Evolutionary conservation across 2,113 vertebrate genomes (phyloP), one percentile per base, ranked within the genome.

Genomic region (Colossoma macropomum): DNA sequence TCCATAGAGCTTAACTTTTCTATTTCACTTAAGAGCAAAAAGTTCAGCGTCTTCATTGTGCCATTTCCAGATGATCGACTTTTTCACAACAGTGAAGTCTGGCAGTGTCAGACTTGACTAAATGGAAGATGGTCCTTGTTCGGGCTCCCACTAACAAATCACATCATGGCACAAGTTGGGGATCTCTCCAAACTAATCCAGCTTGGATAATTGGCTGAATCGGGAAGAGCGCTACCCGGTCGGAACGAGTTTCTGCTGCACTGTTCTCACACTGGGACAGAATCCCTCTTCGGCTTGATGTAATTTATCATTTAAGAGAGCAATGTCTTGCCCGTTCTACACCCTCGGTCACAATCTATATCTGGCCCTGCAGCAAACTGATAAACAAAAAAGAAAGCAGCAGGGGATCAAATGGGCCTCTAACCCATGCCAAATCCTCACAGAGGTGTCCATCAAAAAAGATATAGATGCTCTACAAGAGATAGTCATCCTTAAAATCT

Each of bases 231-330:
- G 59, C 80, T 73, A 19, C 27, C 28, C 15, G 12, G 16, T 62
- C 41, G 25, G 17, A 66, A 74, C 72, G 27, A 66, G 59, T 75
- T 13, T 54, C 69, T 28, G 48, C 27, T 34, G 19, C 30, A 7
- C 68, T 62, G 12, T 63, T 73, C 56, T 81, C 32, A 38, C 56
- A 74, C 27, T 63, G 38, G 41, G 80, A 62, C 56, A 48, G 62
- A 32, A 28, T 25, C 45, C 45, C 38, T 48, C 59, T 34, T 25
- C 8, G 23, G 56, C 28, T 62, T 62, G 59, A 21, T 81, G 71
- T 5, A 1, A 48, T 74, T 74, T 41, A 65, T 60, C 80, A 75
- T 75, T 65, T 80, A 75, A 75, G 45, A 74, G 12, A 16, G n/a
- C 56, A 54, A 62, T 81, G 59, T 54, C 28, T 48, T 48, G 59